These are phyloP conservation scores for Anarhynchus alexandrinus DNA, from an alignment of 2,113 vertebrate species.

Conservation along the genomic window DNA sequence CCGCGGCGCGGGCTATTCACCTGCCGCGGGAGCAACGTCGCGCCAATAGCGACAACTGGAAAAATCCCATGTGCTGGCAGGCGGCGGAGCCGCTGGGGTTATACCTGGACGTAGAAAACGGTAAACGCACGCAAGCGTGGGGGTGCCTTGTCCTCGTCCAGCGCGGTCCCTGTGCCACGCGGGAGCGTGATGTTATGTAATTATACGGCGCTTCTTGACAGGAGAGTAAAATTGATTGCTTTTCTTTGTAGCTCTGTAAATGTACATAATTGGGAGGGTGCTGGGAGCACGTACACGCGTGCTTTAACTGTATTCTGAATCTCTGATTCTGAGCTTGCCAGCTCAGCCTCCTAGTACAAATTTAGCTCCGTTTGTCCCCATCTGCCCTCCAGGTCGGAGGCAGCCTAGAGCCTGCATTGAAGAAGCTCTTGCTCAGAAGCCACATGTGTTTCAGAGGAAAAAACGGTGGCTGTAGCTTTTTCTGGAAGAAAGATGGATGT, in stretches of 20 bases:
- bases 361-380: not conserved
- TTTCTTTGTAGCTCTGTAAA: not conserved
- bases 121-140: not conserved
- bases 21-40: not conserved
- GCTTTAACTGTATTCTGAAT: not conserved
- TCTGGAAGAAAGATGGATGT: not conserved
- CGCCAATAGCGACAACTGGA: not conserved
- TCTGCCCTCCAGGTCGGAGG: accelerated
- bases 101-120: not conserved
- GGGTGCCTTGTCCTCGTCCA: not conserved
- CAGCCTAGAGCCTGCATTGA: not conserved
- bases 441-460: not conserved
- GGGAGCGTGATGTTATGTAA: not conserved
- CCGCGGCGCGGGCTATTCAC: not conserved
- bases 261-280: not conserved
- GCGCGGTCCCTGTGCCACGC: accelerated
- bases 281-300: not conserved
- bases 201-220: not conserved
- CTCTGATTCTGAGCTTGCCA: too few relatives aligned
- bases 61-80: not conserved
- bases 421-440: not conserved
- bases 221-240: not conserved
- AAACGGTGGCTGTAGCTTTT: not conserved
- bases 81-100: accelerated
- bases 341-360: not conserved